phyloP scores from a whole-genome alignment of 1,140 invertebrate species.

The Fopius arisanus region DNA sequence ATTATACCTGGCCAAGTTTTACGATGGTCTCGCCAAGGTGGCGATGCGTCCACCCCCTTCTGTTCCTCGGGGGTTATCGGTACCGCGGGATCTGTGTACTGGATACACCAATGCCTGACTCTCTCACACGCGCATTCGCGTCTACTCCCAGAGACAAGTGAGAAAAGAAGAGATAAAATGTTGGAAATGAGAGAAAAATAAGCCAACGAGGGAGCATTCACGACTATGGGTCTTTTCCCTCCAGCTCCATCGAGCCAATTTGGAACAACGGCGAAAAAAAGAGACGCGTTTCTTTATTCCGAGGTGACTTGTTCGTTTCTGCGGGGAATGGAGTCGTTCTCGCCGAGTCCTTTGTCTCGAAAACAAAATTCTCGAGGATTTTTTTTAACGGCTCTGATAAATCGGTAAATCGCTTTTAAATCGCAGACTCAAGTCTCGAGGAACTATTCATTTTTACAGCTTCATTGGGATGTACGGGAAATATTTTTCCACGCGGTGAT shows the following conservation, averaged over 20 bases:
- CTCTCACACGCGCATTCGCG: conserved; percentile 30
- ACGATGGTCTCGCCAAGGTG: conserved; percentile 65
- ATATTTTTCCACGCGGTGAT: no score
- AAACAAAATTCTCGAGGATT: background rate
- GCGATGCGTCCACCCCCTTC: conserved; percentile 55
- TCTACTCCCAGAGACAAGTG: background rate
- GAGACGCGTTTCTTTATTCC: conserved; percentile 20
- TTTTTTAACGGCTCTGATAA: background rate
- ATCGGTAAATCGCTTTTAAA: conserved; percentile 9
- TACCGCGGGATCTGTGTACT: conserved; percentile 54
- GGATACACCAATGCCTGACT: conserved; percentile 28
- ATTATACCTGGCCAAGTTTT: conserved; percentile 63
- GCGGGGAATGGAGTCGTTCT: conserved; percentile 27
- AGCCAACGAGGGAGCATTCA: conserved; percentile 5
- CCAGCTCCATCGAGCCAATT: conserved; percentile 4
- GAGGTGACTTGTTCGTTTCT: background rate
- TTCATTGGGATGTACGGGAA: no score
- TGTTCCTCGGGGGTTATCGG: conserved; percentile 55
- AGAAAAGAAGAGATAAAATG: conserved; percentile 16
- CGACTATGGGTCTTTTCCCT: background rate
- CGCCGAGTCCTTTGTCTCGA: background rate
- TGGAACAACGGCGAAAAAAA: conserved; percentile 11
- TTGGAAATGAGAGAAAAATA: conserved; percentile 9
- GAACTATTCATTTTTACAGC: no score
- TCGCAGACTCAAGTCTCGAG: no score